Evolutionary conservation across 2,113 vertebrate species (phyloP).

Genomic region (Anoplopoma fimbria): DNA sequence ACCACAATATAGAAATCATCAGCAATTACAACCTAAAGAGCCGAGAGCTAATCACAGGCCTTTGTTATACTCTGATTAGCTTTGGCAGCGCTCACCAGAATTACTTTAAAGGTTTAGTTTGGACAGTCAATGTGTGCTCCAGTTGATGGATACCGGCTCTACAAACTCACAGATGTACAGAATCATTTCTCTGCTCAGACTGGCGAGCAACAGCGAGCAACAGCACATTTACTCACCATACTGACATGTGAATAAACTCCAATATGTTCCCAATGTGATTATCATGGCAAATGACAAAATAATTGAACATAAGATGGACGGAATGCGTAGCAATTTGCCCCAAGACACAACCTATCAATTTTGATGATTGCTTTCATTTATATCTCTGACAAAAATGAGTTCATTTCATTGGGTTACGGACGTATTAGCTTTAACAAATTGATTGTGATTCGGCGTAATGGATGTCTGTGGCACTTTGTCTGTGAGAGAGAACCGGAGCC

Average conservation of each 20-base stretch:
- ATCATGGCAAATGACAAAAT: slow-evolving; percentile 52
- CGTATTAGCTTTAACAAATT: slow-evolving; percentile 62
- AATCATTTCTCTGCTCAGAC: not conserved
- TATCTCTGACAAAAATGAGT: slow-evolving; percentile 53
- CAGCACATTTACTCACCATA: not conserved
- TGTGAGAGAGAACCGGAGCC: slow-evolving; percentile 15
- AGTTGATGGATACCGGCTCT: slow-evolving; percentile 41
- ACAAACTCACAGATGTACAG: not conserved
- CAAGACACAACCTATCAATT: slow-evolving; percentile 50
- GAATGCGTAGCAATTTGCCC: slow-evolving; percentile 36
- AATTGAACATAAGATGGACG: slow-evolving; percentile 58
- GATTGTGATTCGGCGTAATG: slow-evolving; percentile 48
- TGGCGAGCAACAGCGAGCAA: slow-evolving; percentile 2
- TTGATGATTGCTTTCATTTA: slow-evolving; percentile 59
- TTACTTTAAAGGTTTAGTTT: slow-evolving; percentile 23
- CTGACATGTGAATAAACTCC: slow-evolving; percentile 46
- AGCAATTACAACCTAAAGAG: slow-evolving; percentile 21
- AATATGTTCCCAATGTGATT: slow-evolving; percentile 48
- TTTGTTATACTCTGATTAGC: slow-evolving; percentile 48
- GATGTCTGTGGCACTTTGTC: slow-evolving; percentile 38
- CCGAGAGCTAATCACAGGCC: slow-evolving; percentile 7
- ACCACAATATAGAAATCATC: slow-evolving; percentile 12
- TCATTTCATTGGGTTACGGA: slow-evolving; percentile 43
- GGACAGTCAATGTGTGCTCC: slow-evolving; percentile 29
- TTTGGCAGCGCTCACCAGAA: slow-evolving; percentile 34